These are phyloP conservation scores for Vanessa tameamea DNA, from an alignment of 1,140 invertebrate species.

Conservation along the genomic window DNA sequence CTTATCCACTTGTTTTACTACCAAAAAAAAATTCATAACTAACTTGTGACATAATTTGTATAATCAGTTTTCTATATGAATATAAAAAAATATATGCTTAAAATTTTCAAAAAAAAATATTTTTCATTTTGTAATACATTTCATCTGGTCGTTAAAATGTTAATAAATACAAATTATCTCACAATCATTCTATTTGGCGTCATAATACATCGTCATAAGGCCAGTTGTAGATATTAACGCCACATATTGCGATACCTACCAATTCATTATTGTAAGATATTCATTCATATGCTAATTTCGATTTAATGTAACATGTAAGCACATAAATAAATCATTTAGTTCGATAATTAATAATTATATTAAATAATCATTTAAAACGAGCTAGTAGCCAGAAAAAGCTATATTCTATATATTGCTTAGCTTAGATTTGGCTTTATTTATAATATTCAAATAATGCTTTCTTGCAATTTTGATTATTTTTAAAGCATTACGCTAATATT, in stretches of 20 bases:
- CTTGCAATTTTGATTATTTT: neutral
- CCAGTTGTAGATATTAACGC: conserved; percentile 23
- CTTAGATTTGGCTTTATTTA: neutral
- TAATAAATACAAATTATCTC: conserved; percentile 21
- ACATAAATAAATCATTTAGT: neutral
- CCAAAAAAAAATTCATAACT: neutral
- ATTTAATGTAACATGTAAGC: conserved; percentile 10
- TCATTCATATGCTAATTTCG: conserved; percentile 15
- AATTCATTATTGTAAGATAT: conserved; percentile 16
- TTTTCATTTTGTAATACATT: too few relatives aligned
- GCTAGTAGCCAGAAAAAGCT: neutral
- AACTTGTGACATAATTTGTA: conserved; percentile 1
- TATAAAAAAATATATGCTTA: too few relatives aligned
- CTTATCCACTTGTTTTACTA: neutral
- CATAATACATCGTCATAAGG: conserved; percentile 1
- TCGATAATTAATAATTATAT: neutral
- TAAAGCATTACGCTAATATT: neutral
- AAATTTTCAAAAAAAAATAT: too few relatives aligned
- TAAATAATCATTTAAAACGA: neutral
- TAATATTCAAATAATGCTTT: neutral
- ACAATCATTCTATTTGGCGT: conserved; percentile 23
- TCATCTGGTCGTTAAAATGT: neutral
- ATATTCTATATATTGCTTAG: conserved; percentile 3
- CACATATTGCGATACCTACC: conserved; percentile 20
- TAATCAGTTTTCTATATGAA: neutral